These are phyloP conservation scores for Cygnus buccinator DNA, from an alignment of 2,113 vertebrate genomes.

Conservation along the genomic window DNA sequence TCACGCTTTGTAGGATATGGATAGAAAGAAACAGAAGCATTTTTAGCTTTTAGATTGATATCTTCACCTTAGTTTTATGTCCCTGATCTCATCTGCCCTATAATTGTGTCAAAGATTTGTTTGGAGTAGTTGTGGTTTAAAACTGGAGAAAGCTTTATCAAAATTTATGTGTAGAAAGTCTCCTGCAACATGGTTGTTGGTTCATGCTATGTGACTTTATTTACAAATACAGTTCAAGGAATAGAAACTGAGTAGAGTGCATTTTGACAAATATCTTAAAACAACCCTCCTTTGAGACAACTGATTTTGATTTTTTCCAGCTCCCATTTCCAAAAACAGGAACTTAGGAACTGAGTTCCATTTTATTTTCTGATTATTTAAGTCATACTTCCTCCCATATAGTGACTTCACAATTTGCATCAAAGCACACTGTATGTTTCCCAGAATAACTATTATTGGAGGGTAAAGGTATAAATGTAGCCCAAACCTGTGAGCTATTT, in stretches of 20 bases:
- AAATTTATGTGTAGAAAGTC: neutral
- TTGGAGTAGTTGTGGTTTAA: constrained; percentile 15
- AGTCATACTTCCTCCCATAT: neutral
- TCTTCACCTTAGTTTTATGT: neutral
- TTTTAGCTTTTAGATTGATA: neutral
- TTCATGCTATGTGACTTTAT: neutral
- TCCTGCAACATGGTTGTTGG: neutral
- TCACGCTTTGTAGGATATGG: neutral
- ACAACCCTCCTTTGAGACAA: neutral
- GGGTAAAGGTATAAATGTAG: neutral
- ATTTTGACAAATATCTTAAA: neutral
- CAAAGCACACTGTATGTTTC: neutral
- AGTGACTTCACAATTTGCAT: neutral
- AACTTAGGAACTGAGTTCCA: neutral
- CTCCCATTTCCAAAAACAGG: neutral
- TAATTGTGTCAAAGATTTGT: neutral
- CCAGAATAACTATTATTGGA: neutral
- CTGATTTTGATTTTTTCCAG: neutral
- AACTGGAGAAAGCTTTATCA: neutral
- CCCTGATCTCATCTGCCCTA: neutral
- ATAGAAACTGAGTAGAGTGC: neutral
- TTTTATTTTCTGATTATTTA: neutral
- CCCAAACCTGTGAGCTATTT: neutral
- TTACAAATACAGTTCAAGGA: neutral
- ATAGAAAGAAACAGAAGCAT: neutral